Evolutionary conservation across 2,113 vertebrate genomes (phyloP), one percentile per base, ranked within the genome.

Genomic region (Ramphastos sulfuratus): DNA sequence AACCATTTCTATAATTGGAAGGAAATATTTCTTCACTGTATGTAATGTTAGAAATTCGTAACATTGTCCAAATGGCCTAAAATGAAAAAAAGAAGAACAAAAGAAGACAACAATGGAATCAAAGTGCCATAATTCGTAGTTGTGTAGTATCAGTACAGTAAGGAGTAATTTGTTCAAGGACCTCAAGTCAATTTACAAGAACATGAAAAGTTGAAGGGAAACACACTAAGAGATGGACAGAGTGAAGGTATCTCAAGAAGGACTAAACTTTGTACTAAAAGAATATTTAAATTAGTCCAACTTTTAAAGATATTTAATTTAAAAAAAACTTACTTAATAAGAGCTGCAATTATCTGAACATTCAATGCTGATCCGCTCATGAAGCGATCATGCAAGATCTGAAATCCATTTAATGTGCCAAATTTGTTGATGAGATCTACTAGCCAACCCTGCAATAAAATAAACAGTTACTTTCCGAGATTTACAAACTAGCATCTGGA

Each of bases 341-440:
- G 99, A 97, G 99, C 99, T 98, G 99, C 99, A 94, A 99, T 99
- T 97, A 99, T 99, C 97, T 99, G 99, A 98, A 99, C 99, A 96
- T 99, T 99, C 98, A 99, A 97, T 95, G 99, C 99, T 97, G 99
- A 99, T 96, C 99, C 98, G 95, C 98, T 99, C 98, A 99, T 99
- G 97, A 99, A 99, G 96, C 99, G 99, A 98, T 99, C 99, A 91
- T 99, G 99, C 97, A 99, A 98, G 97, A 98, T 99, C 98, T 99
- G 99, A 98, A 99, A 99, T 97, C 99, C 99, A 97, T 99, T 99
- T 98, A 99, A 98, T 63, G 98, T 98, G 98, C 99, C 99, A 97
- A 99, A 99, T 96, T 99, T 99, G 98, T 99, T 99, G 98, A 99
- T 99, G 96, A 99, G 99, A 98, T 99, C 99, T 97, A 99, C 99